These are phyloP conservation scores for Philereme vetulata DNA, from an alignment of 2,888 invertebrate genomes.

Conservation along the genomic window DNA sequence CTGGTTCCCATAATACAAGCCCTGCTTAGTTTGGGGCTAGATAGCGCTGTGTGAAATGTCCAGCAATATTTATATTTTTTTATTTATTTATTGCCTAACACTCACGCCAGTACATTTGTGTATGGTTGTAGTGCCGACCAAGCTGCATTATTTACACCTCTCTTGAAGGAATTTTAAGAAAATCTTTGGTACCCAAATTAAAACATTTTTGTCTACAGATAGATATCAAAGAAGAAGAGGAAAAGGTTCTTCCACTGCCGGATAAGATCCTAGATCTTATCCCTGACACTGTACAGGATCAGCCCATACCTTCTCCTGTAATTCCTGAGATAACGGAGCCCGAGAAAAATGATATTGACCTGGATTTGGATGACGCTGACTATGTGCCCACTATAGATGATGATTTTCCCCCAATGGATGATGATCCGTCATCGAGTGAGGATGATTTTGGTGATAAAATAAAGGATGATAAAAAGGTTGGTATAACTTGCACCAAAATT, in stretches of 20 bases:
- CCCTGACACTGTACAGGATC: not conserved
- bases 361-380: slow-evolving; percentile 23
- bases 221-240: slow-evolving; percentile 26
- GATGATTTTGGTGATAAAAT: slow-evolving; percentile 27
- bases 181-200: too few species aligned
- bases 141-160: too few species aligned
- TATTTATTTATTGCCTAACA: too few species aligned
- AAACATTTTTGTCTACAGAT: slow-evolving; percentile 7
- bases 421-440: slow-evolving; percentile 22
- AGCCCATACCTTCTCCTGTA: not conserved
- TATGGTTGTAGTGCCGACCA: too few species aligned
- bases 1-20: too few species aligned
- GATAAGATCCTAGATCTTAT: slow-evolving; percentile 16
- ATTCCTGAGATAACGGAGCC: slow-evolving; percentile 1
- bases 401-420: slow-evolving; percentile 28
- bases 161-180: too few species aligned
- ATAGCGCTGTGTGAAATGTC: too few species aligned
- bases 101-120: too few species aligned
- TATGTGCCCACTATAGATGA: slow-evolving; percentile 24
- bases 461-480: slow-evolving; percentile 30
- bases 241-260: slow-evolving; percentile 4
- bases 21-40: too few species aligned
- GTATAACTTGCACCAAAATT: not conserved
- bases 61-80: too few species aligned
- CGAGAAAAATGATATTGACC: slow-evolving; percentile 13